A percentile compares a stretch with the other conserved stretches of the same genome.
Evolutionary conservation across 2,797 vertebrate genomes (phyloP).

Genomic region (Otolemur crassicaudatus): DNA sequence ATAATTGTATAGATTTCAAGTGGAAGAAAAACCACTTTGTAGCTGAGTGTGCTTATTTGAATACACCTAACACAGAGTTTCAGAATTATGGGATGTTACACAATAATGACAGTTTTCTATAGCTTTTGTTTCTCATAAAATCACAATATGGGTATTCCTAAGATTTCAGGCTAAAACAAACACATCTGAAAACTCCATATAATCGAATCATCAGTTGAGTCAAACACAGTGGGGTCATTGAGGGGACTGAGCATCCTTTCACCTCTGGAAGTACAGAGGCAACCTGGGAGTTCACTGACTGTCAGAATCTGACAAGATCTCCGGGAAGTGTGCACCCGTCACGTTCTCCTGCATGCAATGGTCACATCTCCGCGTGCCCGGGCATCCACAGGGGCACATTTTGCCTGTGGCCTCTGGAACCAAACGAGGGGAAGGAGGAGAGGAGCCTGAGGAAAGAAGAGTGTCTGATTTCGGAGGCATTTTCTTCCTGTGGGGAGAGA

Average conservation of each 20-base stretch:
- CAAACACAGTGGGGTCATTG: not conserved
- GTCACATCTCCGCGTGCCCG: not conserved
- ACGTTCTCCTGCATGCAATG: not conserved
- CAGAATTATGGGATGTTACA: not conserved
- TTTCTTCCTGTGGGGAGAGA: not conserved
- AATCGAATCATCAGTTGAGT: not conserved
- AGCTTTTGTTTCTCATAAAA: constrained; percentile 30
- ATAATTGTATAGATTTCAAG: constrained; percentile 34
- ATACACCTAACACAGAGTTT: constrained; percentile 42
- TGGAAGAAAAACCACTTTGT: constrained; percentile 32
- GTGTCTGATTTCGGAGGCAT: not conserved
- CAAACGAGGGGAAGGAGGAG: not conserved
- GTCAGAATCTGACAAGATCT: not conserved
- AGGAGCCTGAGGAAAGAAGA: too few relatives aligned
- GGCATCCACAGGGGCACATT: not conserved
- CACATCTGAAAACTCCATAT: constrained; percentile 5
- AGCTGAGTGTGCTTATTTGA: constrained; percentile 19
- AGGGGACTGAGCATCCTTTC: not conserved
- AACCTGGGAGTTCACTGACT: accelerated
- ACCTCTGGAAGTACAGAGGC: not conserved
- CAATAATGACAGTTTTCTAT: not conserved
- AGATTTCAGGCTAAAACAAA: constrained; percentile 51
- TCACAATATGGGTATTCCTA: constrained; percentile 20
- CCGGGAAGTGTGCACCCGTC: not conserved
- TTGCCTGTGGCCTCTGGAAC: not conserved